Conservation (phyloP, 2,888 invertebrate species). For the Cephus spinipes region DNA sequence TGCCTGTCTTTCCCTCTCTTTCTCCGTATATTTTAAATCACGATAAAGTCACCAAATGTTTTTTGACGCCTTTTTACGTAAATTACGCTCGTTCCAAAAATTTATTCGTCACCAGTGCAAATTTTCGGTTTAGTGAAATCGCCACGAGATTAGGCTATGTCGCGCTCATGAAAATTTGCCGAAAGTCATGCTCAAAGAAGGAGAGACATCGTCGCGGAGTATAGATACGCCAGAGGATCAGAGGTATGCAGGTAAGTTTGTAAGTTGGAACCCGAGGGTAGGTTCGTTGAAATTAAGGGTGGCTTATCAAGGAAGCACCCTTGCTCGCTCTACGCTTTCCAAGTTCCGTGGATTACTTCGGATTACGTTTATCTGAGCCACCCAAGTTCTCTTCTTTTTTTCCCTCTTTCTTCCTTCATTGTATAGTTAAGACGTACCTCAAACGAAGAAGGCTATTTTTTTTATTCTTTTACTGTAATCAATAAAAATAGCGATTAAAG, state of each 20-base stretch:
- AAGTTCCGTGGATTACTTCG: slow-evolving; percentile 23
- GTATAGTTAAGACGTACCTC: neutral
- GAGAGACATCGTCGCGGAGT: neutral
- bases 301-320: slow-evolving; percentile 27
- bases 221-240: neutral
- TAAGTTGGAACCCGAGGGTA: neutral
- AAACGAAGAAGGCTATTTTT: too few species aligned
- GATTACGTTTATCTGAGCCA: slow-evolving; percentile 29
- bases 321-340: neutral
- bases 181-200: neutral
- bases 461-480: neutral
- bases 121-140: neutral
- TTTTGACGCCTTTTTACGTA: neutral
- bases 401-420: neutral
- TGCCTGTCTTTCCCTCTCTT: neutral
- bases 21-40: neutral
- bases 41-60: neutral
- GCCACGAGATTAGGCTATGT: neutral
- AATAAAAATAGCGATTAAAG: neutral
- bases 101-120: neutral
- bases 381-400: slow-evolving; percentile 12
- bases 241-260: neutral
- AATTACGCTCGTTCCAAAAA: neutral
- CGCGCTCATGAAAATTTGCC: neutral
- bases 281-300: slow-evolving; percentile 24